Percentiles rank a stretch among this genome's conserved stretches.
These are phyloP conservation scores for Aphelenchoides besseyi DNA, from an alignment of 1,140 invertebrate genomes.

Conservation along the genomic window DNA sequence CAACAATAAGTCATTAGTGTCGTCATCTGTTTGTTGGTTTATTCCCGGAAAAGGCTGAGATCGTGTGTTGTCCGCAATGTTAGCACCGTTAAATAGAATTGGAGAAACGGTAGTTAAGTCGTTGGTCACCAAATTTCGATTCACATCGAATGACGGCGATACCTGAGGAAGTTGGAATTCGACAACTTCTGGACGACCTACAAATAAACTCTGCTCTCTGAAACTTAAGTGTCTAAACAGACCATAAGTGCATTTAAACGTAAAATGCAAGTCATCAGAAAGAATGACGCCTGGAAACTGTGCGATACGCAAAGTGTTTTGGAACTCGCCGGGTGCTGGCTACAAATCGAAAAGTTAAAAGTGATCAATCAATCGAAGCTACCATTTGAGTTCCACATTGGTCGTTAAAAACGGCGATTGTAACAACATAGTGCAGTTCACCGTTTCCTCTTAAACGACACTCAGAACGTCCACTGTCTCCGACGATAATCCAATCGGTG, in stretches of 20 bases:
- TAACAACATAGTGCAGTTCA: conserved; percentile 45
- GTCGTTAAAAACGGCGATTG: conserved; percentile 50
- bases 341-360: conserved; percentile 19
- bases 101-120: conserved; percentile 5
- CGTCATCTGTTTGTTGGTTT: not conserved
- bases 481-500: conserved; percentile 45
- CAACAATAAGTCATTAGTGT: not conserved
- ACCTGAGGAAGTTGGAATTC: conserved; percentile 36
- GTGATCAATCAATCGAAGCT: not conserved
- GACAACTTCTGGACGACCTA: conserved; percentile 29
- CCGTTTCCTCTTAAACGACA: conserved; percentile 50
- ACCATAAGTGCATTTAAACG: conserved; percentile 48
- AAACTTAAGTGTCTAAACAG: too few relatives aligned
- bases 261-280: conserved; percentile 53
- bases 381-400: conserved; percentile 42
- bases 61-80: not conserved
- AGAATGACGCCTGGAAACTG: conserved; percentile 49
- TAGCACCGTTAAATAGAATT: not conserved
- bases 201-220: not conserved
- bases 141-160: conserved; percentile 28
- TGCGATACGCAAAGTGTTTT: conserved; percentile 48
- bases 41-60: not conserved
- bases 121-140: conserved; percentile 5
- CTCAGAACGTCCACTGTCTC: conserved; percentile 34
- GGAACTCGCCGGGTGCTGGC: conserved; percentile 38